Conservation (phyloP, 1,140 invertebrate species). For the Octopus sinensis region DNA sequence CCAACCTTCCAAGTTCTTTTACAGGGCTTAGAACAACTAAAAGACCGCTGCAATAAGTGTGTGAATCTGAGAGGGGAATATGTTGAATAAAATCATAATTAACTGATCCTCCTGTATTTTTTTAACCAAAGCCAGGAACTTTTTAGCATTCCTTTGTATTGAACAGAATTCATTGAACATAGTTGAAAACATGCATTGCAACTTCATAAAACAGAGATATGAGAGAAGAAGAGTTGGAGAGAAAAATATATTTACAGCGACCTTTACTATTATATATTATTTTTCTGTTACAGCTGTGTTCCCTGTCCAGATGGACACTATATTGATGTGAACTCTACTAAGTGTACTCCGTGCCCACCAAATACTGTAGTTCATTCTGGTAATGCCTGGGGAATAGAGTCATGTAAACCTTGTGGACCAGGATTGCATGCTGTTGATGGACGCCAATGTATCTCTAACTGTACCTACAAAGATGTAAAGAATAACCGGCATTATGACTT, state of each 20-base stretch:
- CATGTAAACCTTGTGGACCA: slow-evolving; percentile 62
- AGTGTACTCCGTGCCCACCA: slow-evolving; percentile 57
- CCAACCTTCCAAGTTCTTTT: no score
- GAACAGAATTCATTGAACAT: no score
- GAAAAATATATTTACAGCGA: neutral
- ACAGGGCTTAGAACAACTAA: no score
- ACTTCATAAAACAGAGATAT: neutral
- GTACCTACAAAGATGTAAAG: slow-evolving; percentile 37
- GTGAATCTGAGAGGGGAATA: no score
- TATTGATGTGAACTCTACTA: slow-evolving; percentile 49
- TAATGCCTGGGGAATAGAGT: slow-evolving; percentile 56
- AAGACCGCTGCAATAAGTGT: no score
- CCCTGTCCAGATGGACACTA: slow-evolving; percentile 63
- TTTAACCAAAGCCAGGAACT: no score
- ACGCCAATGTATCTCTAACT: slow-evolving; percentile 44
- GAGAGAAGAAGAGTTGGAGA: neutral
- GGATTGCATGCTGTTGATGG: slow-evolving; percentile 45
- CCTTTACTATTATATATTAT: neutral
- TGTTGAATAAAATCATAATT: no score
- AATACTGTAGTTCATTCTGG: slow-evolving; percentile 60
- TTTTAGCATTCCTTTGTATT: no score
- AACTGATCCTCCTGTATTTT: no score
- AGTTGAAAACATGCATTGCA: no score
- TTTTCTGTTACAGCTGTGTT: slow-evolving; percentile 55
- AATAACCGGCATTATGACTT: slow-evolving; percentile 58